Evolutionary conservation across 2,113 vertebrate species (phyloP), one percentile per base, ranked within the genome.

Genomic region (Erythrocercus mccallii): DNA sequence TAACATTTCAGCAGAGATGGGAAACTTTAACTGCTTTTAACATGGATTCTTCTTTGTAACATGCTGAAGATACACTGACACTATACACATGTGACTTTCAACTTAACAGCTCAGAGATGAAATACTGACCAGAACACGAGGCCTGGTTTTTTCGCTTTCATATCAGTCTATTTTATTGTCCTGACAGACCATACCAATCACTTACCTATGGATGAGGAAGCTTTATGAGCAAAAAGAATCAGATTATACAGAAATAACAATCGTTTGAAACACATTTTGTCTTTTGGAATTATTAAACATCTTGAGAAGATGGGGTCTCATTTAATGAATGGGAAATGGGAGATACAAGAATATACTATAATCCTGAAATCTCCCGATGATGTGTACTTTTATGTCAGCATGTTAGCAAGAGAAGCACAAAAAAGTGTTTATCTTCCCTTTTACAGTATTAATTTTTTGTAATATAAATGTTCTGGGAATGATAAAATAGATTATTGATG

Each of bases 401-500:
- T 97, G 97, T 97, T 98, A 97, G 97, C 97, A 97, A 96, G 98
- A 97, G 95, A 97, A 97, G 95, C 96, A 96, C 97, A 95, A 81
- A 62, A 72, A 98, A 98, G 98, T 98, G 98, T 98, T 98, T 97
- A 97, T 98, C 98, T 98, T 96, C 98, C 98, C 93, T 97, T 98
- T 98, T 98, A 97, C 98, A 99, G 98, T 99, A 98, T 99, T 99
- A 99, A 98, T 98, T 98, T 98, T 98, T 98, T 99, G 97, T 98
- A 99, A 98, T 98, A 97, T 98, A 98, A 98, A 97, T 97, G 97
- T 98, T 97, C 97, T 16, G 89, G 96, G 97, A 97, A 97, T 97
- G 97, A 97, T 97, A 97, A 98, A 98, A 97, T 98, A 98, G 98
- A 98, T 98, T 98, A 98, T 98, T 97, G 98, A 98, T 98, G 98